Percentiles rank a stretch among this genome's conserved stretches.
phyloP scores from a whole-genome alignment of 2,888 invertebrate species.

The Polia nebulosa region DNA sequence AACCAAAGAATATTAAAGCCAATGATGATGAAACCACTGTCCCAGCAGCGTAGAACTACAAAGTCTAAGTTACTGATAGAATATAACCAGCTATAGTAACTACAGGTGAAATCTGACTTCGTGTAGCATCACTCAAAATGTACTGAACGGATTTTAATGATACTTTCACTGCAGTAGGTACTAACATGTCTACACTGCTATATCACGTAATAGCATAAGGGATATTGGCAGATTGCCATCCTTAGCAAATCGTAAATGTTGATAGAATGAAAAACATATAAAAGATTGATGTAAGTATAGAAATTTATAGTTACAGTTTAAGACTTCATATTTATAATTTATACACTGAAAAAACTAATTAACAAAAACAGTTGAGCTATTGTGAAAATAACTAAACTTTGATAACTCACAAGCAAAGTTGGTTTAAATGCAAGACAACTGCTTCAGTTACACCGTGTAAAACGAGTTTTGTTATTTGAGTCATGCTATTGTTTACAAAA shows the following conservation, averaged over 20 bases:
- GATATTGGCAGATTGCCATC: conserved; percentile 40
- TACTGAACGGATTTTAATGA: conserved; percentile 44
- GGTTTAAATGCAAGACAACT: no score
- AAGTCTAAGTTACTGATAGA: neutral
- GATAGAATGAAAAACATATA: neutral
- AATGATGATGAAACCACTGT: neutral
- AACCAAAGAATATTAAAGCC: neutral
- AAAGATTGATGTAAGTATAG: neutral
- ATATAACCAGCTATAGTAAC: conserved; percentile 6
- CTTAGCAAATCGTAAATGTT: conserved; percentile 12
- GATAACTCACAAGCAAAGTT: no score
- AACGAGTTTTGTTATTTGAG: no score
- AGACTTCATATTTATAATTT: neutral
- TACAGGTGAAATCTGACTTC: conserved; percentile 29
- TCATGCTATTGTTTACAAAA: no score
- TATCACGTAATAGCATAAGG: conserved; percentile 31
- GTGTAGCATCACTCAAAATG: conserved; percentile 37
- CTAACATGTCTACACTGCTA: conserved; percentile 3
- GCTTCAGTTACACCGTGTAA: no score
- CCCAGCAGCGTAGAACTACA: neutral
- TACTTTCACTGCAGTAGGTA: conserved; percentile 56
- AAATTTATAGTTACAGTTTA: neutral
- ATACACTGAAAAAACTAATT: no score
- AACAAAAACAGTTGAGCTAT: no score
- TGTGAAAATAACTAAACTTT: no score